phyloP scores from a whole-genome alignment of 2,888 invertebrate species.

The Petrolisthes cinctipes region DNA sequence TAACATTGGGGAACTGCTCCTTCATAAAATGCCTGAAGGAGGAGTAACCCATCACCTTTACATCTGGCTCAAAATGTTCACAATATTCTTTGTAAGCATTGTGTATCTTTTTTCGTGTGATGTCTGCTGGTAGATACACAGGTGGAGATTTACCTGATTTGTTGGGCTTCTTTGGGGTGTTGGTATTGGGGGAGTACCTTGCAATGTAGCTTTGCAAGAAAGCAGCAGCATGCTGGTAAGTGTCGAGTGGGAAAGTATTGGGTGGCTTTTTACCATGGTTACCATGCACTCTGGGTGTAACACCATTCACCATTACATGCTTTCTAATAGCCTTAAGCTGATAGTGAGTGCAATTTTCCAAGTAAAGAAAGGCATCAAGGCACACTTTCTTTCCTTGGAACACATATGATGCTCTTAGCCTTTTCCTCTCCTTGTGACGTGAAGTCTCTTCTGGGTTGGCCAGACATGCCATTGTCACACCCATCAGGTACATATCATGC shows the following conservation, averaged over 20 bases:
- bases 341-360: constrained; percentile 85
- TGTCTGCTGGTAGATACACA: constrained; percentile 72
- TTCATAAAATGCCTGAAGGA: constrained; percentile 86
- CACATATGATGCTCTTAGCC: constrained; percentile 81
- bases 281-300: constrained; percentile 82
- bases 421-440: constrained; percentile 79
- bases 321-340: constrained; percentile 83
- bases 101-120: constrained; percentile 79
- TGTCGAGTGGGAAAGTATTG: constrained; percentile 83
- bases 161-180: constrained; percentile 60
- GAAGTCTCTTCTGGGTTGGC: constrained; percentile 80
- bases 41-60: constrained; percentile 84
- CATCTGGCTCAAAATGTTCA: constrained; percentile 77
- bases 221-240: constrained; percentile 82
- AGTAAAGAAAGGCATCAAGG: constrained; percentile 82
- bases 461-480: constrained; percentile 85
- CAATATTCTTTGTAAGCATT: constrained; percentile 82
- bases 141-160: constrained; percentile 62
- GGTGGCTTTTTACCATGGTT: constrained; percentile 85
- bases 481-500: constrained; percentile 88
- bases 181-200: constrained; percentile 60
- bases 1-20: constrained; percentile 83
- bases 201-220: constrained; percentile 81
- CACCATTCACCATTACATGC: constrained; percentile 84
- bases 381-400: constrained; percentile 84